Conservation (phyloP, 1,140 invertebrate genomes). For the Drosophila nebulosa region DNA sequence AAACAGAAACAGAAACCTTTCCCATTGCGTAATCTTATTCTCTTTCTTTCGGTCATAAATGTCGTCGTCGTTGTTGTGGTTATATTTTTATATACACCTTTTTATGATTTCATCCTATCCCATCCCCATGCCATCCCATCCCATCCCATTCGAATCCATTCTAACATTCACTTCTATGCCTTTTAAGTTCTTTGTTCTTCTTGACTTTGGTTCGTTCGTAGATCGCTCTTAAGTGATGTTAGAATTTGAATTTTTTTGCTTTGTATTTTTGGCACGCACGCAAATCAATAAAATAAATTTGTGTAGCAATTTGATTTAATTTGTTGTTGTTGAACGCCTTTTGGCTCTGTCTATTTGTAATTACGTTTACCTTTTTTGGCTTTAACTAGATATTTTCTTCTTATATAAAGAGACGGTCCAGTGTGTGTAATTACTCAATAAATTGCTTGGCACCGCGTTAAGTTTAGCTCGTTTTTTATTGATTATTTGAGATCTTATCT, state of each 20-base stretch:
- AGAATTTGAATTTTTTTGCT: background rate
- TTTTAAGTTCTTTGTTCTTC: slow-evolving; percentile 18
- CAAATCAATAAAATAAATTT: slow-evolving; percentile 55
- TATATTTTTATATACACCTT: background rate
- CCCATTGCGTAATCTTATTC: slow-evolving; percentile 55
- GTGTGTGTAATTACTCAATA: slow-evolving; percentile 22
- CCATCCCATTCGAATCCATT: slow-evolving; percentile 21
- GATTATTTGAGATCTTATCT: background rate
- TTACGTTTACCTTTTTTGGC: slow-evolving; percentile 9
- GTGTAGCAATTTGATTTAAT: slow-evolving; percentile 64
- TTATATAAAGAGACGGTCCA: slow-evolving; percentile 2
- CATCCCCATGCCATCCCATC: slow-evolving; percentile 7
- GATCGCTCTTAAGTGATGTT: slow-evolving; percentile 25
- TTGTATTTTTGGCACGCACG: slow-evolving; percentile 47
- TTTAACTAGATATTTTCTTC: background rate
- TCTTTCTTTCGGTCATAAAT: slow-evolving; percentile 36
- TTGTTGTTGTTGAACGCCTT: slow-evolving; percentile 25
- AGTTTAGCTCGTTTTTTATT: background rate
- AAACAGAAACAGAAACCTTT: slow-evolving; percentile 21
- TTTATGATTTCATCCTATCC: background rate
- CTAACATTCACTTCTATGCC: slow-evolving; percentile 17
- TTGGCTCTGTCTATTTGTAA: slow-evolving; percentile 13
- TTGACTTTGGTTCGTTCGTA: background rate
- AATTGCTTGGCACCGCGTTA: slow-evolving; percentile 24
- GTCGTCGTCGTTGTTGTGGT: slow-evolving; percentile 16